A percentile compares a stretch with the other conserved stretches of the same genome.
Evolutionary conservation across 1,140 invertebrate genomes (phyloP).

Genomic region (Tetramorium simillimum): DNA sequence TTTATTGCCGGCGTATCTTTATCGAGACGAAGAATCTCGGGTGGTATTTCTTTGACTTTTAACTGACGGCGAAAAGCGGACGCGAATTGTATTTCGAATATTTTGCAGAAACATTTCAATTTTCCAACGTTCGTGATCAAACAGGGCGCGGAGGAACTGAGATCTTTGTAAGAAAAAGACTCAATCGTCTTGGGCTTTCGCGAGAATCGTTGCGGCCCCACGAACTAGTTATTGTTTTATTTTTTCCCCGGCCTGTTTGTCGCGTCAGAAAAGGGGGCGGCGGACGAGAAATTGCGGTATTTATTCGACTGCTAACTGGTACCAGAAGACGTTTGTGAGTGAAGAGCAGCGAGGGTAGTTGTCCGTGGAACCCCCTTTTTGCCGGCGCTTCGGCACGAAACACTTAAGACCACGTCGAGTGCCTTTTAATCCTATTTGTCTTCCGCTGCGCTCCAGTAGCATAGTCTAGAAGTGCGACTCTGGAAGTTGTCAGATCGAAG

Average conservation of each 20-base stretch:
- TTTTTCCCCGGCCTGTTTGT: constrained; percentile 30
- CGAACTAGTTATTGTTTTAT: constrained; percentile 23
- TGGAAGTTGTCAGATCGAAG: constrained; percentile 55
- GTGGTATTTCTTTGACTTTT: constrained; percentile 37
- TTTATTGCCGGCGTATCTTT: constrained; percentile 49
- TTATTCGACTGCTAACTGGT: constrained; percentile 55
- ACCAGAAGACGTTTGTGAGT: constrained; percentile 36
- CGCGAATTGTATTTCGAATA: constrained; percentile 14
- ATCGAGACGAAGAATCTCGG: constrained; percentile 19
- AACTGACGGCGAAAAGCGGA: constrained; percentile 22
- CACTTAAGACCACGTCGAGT: constrained; percentile 61
- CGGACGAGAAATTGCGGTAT: constrained; percentile 17
- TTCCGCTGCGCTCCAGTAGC: constrained; percentile 62
- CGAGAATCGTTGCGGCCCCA: neutral
- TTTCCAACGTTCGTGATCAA: constrained; percentile 3
- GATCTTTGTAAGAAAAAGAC: constrained; percentile 19
- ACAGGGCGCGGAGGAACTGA: neutral
- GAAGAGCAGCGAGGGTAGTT: constrained; percentile 22
- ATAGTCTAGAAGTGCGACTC: constrained; percentile 52
- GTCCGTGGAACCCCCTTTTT: constrained; percentile 45
- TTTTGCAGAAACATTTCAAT: constrained; percentile 43
- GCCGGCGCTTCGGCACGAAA: constrained; percentile 45
- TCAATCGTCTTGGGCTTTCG: constrained; percentile 26
- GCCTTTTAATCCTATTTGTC: constrained; percentile 76
- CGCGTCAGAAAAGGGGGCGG: constrained; percentile 3